Conservation (phyloP, 1,140 invertebrate genomes). For the Philopotamus ludificatus region DNA sequence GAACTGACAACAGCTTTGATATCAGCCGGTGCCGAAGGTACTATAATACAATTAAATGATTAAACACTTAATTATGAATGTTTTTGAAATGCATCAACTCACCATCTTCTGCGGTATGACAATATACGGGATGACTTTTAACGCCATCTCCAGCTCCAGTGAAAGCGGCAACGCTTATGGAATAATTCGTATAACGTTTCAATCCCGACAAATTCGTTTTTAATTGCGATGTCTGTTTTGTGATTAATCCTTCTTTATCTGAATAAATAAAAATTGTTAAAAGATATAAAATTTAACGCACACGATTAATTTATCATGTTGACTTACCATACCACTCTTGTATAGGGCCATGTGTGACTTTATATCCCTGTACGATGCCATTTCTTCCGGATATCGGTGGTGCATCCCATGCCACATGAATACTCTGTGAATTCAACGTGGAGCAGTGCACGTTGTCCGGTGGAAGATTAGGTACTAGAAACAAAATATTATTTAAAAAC, state of each 20-base stretch:
- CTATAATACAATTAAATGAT: constrained; percentile 50
- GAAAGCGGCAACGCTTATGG: constrained; percentile 82
- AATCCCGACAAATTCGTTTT: constrained; percentile 67
- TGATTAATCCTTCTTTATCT: constrained; percentile 63
- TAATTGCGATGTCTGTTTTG: constrained; percentile 67
- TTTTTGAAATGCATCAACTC: constrained; percentile 30
- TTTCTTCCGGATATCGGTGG: constrained; percentile 78
- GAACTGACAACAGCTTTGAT: constrained; percentile 87
- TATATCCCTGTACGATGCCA: constrained; percentile 85
- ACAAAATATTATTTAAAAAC: neutral
- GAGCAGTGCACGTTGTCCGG: constrained; percentile 77
- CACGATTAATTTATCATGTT: neutral
- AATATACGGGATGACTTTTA: constrained; percentile 77
- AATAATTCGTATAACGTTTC: constrained; percentile 90
- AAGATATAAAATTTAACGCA: neutral
- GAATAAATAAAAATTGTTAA: constrained; percentile 25
- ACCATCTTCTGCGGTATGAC: constrained; percentile 90
- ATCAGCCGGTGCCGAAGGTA: constrained; percentile 81
- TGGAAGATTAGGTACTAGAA: constrained; percentile 73
- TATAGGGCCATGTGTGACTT: constrained; percentile 74
- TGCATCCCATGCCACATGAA: constrained; percentile 84
- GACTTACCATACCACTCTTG: constrained; percentile 70
- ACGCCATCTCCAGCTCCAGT: constrained; percentile 88
- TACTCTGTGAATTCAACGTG: constrained; percentile 75
- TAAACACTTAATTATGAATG: neutral